Percentiles rank a stretch among this genome's conserved stretches.
Conservation (phyloP, 2,888 invertebrate genomes). For the Agrenia bidenticulata region DNA sequence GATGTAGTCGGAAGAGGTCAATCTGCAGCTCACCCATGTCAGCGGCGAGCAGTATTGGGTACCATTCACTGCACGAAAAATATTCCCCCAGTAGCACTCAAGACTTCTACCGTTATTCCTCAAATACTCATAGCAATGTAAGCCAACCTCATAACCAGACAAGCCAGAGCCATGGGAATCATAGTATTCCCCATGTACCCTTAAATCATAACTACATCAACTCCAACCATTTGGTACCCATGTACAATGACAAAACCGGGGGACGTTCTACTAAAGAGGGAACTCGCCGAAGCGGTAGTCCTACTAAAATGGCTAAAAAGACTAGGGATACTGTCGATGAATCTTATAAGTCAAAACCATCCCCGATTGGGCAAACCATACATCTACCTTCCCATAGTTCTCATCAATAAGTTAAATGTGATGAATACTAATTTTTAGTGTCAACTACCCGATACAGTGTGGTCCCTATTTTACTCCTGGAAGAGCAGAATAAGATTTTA, state of each 20-base stretch:
- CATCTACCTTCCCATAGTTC: no score
- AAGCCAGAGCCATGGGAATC: constrained; percentile 14
- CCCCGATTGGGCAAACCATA: background rate
- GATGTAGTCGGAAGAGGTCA: constrained; percentile 37
- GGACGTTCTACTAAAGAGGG: constrained; percentile 1
- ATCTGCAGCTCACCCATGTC: constrained; percentile 36
- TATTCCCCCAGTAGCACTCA: constrained; percentile 31
- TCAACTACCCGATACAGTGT: no score
- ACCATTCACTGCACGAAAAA: constrained; percentile 45
- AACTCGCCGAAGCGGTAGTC: constrained; percentile 16
- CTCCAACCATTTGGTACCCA: background rate
- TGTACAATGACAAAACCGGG: background rate
- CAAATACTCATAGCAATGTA: constrained; percentile 28
- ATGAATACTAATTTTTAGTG: no score
- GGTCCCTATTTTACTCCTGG: no score
- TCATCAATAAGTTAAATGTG: no score
- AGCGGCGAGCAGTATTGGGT: constrained; percentile 27
- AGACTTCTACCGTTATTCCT: constrained; percentile 29
- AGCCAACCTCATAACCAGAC: constrained; percentile 1
- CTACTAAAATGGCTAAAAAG: constrained; percentile 18
- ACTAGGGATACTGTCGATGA: constrained; percentile 6
- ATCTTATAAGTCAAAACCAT: background rate
- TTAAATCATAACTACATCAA: background rate
- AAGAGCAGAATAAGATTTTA: no score
- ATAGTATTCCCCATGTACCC: background rate